Evolutionary conservation across 2,113 vertebrate genomes (phyloP), one percentile per base, ranked within the genome.

Genomic region (Penelope pileata): DNA sequence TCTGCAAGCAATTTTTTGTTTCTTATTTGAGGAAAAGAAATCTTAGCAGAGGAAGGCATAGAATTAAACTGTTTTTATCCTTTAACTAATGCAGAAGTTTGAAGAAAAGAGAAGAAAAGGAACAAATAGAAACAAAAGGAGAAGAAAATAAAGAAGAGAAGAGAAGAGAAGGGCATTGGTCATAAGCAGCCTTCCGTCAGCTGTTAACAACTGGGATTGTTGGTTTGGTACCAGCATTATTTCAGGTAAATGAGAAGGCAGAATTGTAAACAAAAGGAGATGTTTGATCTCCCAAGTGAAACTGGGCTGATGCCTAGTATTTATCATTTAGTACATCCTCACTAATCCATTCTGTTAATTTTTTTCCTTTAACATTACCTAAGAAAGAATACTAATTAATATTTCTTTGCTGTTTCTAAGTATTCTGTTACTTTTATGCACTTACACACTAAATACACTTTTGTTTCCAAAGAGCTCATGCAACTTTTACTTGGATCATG

Each of bases 221-320:
- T 84, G 77, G 48, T 86, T 95, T 79, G 32, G 24, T 84, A 30
- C 30, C 32, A 40, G 32, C 40, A 73, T 53, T 93, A 75, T 93
- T 96, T 94, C 83, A 93, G 76, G 56, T 88, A 95, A 91, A 91
- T 86, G 90, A 79, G 76, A 93, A 88, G n/a, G 83, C 13, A 95
- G 64, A 84, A 82, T 78, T 88, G 56, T 75, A 95, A 95, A 90
- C 51, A 91, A 94, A 79, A 17, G 56, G 63, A 93, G 86, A 76
- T 38, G n/a, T 89, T 96, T 3, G 0, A 86, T 91, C 50, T n/a
- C 30, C 43, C 27, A 88, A 70, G 66, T 68, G 60, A 96, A 68
- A 84, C 0, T 90, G 34, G 43, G 56, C 36, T 38, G 21, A 34
- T 90, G 18, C 7, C 7, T 88, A 24, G 30, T 82, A 75, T 93